phyloP scores from a whole-genome alignment of 1,140 invertebrate genomes.

The Drosophila seguyi region DNA sequence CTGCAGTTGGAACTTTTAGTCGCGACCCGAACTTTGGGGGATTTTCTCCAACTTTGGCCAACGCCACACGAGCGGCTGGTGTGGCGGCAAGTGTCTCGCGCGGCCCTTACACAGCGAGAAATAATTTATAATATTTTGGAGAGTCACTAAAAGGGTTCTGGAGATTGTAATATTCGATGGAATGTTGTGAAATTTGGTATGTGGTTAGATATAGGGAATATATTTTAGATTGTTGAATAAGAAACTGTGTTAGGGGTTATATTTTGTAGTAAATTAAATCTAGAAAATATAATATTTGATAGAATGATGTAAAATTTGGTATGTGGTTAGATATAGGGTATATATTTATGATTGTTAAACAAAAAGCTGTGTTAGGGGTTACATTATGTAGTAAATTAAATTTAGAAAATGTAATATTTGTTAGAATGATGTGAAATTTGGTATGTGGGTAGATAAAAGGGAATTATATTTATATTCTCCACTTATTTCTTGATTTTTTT shows the following conservation, averaged over 20 bases:
- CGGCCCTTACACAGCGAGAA: constrained; percentile 9
- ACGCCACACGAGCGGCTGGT: constrained; percentile 6
- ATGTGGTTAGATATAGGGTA: not conserved
- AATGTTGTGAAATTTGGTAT: not conserved
- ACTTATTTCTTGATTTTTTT: fast-evolving
- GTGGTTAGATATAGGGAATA: not conserved
- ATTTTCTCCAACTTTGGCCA: constrained; percentile 35
- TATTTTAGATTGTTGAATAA: not conserved
- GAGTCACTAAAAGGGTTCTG: not conserved
- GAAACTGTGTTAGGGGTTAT: too few relatives aligned
- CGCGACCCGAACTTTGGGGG: constrained; percentile 34
- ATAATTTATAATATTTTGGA: not conserved
- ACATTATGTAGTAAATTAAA: too few relatives aligned
- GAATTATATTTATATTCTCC: not conserved
- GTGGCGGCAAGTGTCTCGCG: constrained; percentile 44
- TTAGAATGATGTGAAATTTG: not conserved
- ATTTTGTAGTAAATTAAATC: too few relatives aligned
- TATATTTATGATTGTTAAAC: not conserved
- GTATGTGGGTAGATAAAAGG: not conserved
- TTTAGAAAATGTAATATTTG: not conserved
- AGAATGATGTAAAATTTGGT: not conserved
- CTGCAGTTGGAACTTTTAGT: constrained; percentile 53
- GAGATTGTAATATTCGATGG: not conserved
- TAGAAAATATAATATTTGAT: not conserved
- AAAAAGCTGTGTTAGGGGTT: too few relatives aligned